These are phyloP conservation scores for Gallinago media DNA, from an alignment of 2,113 vertebrate species.

Conservation along the genomic window DNA sequence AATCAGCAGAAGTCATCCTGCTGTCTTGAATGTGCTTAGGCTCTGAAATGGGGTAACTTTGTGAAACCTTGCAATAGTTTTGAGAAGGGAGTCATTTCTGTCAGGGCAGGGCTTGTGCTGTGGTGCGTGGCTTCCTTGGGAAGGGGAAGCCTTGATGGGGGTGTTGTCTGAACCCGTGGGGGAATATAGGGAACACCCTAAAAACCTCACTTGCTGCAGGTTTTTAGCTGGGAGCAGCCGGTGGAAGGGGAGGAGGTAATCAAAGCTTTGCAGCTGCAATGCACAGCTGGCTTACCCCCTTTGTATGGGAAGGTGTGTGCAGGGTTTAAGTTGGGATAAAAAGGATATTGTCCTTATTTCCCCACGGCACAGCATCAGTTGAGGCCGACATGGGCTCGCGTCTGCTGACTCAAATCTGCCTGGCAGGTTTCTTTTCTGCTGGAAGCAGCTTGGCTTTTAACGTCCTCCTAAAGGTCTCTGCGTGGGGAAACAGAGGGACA, in stretches of 20 bases:
- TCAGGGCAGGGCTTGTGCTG: not conserved
- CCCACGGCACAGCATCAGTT: not conserved
- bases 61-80: not conserved
- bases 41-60: not conserved
- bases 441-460: slow-evolving; percentile 46
- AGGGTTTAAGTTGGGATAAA: not conserved
- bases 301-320: not conserved
- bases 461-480: slow-evolving; percentile 4
- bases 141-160: not conserved
- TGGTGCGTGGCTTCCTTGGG: not conserved
- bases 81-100: not conserved
- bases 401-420: slow-evolving; percentile 28
- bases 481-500: not conserved
- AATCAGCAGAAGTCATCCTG: not conserved
- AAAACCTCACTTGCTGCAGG: accelerated
- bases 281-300: not conserved
- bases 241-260: not conserved
- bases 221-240: not conserved
- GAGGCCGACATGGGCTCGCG: slow-evolving; percentile 3
- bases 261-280: not conserved
- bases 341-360: not conserved
- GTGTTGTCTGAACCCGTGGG: not conserved
- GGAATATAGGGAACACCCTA: not conserved
- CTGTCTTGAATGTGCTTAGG: not conserved
- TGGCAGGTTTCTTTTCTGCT: slow-evolving; percentile 40